Evolutionary conservation across 2,797 vertebrate species (phyloP), one percentile per base, ranked within the genome.

Genomic region (Pseudocheirus occidentalis): DNA sequence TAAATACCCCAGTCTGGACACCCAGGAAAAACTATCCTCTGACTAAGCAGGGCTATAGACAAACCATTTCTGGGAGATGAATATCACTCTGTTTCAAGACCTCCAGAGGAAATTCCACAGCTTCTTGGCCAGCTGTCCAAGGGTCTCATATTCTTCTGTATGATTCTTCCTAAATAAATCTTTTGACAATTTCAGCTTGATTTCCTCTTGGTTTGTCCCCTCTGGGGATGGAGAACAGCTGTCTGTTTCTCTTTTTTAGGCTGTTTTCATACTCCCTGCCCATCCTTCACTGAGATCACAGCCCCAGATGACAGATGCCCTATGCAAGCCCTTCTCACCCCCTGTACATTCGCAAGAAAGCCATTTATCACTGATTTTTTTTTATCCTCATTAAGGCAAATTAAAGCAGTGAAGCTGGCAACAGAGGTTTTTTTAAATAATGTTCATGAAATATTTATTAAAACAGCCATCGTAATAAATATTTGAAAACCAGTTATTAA

Each of bases 381-480:
- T 92, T 98, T 98, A 97, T 97, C 96, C 98, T 98, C 98, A 98
- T 98, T 98, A 99, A 98, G 98, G 98, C 98, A 98, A 99, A 98
- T 99, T 98, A 98, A 98, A 95, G 97, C 98, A 96, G 81, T 94
- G 95, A 98, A 98, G 97, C 98, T 97, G 97, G 98, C 98, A 97
- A 97, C 11, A 73, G 94, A 97, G 96, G 54, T 94, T 73, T 11
- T 96, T 96, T 87, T 58, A 97, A 98, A 95, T 91, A 93, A 89
- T 2, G 55, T 95, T 98, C 98, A 98, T 99, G 98, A 98, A 99
- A 99, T 98, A 98, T 99, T 98, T 98, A 99, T 98, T 98, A 98
- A 98, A 99, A 98, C 98, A 98, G 98, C 97, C 98, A 98, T 98
- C 98, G 98, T 97, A 98, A 99, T 99, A 98, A 98, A 98, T 98